Evolutionary conservation across 1,140 invertebrate genomes (phyloP).

Genomic region (Drosophila punjabiensis): DNA sequence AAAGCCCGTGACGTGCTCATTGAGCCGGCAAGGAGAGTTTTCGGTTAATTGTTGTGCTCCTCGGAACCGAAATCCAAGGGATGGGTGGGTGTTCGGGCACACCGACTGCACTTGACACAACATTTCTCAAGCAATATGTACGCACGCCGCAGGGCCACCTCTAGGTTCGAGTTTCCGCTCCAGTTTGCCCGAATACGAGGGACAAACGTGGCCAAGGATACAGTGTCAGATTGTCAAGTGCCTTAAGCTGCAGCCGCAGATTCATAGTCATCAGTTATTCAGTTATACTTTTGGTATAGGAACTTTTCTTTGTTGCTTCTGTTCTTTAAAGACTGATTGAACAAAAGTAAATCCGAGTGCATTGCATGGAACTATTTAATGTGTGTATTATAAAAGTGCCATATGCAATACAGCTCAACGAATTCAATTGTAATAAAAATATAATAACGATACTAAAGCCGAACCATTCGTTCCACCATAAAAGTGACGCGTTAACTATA

Average conservation of each 20-base stretch:
- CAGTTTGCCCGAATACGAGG: slow-evolving; percentile 38
- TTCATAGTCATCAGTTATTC: not conserved
- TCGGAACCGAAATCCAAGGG: not conserved
- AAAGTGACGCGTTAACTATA: too few relatives aligned
- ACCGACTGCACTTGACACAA: slow-evolving; percentile 71
- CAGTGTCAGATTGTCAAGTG: not conserved
- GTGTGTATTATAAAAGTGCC: not conserved
- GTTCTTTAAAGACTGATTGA: not conserved
- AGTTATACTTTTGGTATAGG: not conserved
- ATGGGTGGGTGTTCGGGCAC: not conserved
- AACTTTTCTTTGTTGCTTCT: not conserved
- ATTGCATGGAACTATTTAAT: not conserved
- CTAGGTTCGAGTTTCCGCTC: slow-evolving; percentile 44
- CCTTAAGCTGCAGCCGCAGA: not conserved
- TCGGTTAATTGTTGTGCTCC: slow-evolving; percentile 60
- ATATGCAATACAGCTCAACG: not conserved
- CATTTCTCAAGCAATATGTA: slow-evolving; percentile 67
- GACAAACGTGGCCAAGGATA: slow-evolving; percentile 13
- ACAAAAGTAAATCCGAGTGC: not conserved
- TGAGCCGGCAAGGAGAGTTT: slow-evolving; percentile 52
- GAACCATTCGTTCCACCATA: too few relatives aligned
- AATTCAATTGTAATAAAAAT: not conserved
- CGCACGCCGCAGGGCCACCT: slow-evolving; percentile 21
- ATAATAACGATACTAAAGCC: too few relatives aligned
- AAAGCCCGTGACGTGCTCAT: slow-evolving; percentile 51